Evolutionary conservation across 2,797 vertebrate genomes (phyloP).

Genomic region (Neopelma chrysocephalum): DNA sequence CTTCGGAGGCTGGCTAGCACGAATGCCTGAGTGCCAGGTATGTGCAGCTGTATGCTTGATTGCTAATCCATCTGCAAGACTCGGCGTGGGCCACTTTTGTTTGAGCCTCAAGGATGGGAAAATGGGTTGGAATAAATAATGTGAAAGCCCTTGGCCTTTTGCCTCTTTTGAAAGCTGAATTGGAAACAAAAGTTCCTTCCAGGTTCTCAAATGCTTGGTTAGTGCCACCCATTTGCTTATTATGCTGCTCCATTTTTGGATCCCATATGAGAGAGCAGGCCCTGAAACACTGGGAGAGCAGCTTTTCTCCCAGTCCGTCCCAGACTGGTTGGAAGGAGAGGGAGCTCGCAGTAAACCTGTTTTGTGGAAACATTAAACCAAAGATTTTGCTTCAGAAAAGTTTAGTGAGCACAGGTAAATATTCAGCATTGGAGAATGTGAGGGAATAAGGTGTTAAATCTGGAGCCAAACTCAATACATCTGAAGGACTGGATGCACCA

Average conservation of each 20-base stretch:
- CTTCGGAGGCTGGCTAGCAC: slow-evolving; percentile 33
- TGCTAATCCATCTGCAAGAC: slow-evolving; percentile 63
- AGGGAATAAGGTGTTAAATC: neutral
- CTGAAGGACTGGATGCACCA: neutral
- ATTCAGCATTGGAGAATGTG: neutral
- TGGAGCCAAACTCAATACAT: neutral
- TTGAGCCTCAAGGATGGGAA: slow-evolving; percentile 50
- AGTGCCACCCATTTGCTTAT: slow-evolving; percentile 34
- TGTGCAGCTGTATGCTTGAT: slow-evolving; percentile 66
- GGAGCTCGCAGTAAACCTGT: neutral
- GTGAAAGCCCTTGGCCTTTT: slow-evolving; percentile 49
- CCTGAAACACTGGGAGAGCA: neutral
- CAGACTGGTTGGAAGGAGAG: neutral
- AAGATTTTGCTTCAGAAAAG: neutral
- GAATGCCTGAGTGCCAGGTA: slow-evolving; percentile 47
- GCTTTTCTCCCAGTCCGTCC: neutral
- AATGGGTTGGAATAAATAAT: slow-evolving; percentile 59
- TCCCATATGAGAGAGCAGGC: neutral
- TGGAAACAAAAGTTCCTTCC: slow-evolving; percentile 54
- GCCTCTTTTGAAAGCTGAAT: slow-evolving; percentile 54
- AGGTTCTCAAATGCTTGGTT: neutral
- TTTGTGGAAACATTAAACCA: neutral
- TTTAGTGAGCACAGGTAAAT: neutral
- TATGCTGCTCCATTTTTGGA: neutral
- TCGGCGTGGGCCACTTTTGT: slow-evolving; percentile 59